Evolutionary conservation across 2,113 vertebrate species (phyloP).

Genomic region (human (Homo sapiens)): GRCh38 chr3:112218501-112219000

Average conservation of each 20-base stretch:
- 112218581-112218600: background rate
- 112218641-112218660: background rate
- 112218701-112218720: background rate
- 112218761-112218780: background rate
- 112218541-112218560: background rate
- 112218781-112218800: background rate
- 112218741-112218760: background rate
- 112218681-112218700: background rate
- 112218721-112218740: background rate
- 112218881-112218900: background rate
- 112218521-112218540: background rate
- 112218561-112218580: background rate
- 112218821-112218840: background rate
- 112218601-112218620: background rate
- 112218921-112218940: background rate
- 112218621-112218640: background rate
- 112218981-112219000: background rate
- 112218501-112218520: constrained; percentile 15
- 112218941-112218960: background rate
- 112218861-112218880: background rate
- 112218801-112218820: background rate
- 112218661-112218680: background rate
- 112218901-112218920: background rate
- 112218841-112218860: background rate
- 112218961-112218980: background rate